Evolutionary conservation across 2,888 invertebrate species (phyloP).

Genomic region (Pyrrhosoma nymphula): DNA sequence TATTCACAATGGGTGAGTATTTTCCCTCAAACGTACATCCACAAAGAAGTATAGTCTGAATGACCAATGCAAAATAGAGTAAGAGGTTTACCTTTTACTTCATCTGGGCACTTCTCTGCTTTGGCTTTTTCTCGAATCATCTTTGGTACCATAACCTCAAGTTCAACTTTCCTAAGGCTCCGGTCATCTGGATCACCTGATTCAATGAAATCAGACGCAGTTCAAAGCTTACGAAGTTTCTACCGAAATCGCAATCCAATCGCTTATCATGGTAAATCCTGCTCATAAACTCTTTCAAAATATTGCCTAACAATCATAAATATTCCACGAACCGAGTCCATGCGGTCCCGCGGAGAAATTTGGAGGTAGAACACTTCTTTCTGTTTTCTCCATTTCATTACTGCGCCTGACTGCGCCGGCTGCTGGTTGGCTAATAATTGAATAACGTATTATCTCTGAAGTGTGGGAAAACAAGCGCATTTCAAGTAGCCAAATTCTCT

Average conservation of each 20-base stretch:
- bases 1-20: no score
- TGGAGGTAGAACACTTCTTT: slow-evolving; percentile 29
- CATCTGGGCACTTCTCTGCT: slow-evolving; percentile 86
- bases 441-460: background rate
- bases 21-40: no score
- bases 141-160: slow-evolving; percentile 92
- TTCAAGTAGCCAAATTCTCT: no score
- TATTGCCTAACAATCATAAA: no score
- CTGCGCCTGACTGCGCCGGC: background rate
- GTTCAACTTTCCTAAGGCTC: slow-evolving; percentile 91
- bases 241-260: no score
- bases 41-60: no score
- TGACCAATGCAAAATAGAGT: no score
- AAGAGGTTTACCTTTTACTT: slow-evolving; percentile 82
- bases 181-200: slow-evolving; percentile 92
- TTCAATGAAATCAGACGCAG: slow-evolving; percentile 72
- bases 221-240: no score
- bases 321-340: slow-evolving; percentile 27
- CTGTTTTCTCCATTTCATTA: slow-evolving; percentile 1
- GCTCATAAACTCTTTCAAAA: no score
- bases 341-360: slow-evolving; percentile 41
- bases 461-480: background rate
- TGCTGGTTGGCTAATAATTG: background rate
- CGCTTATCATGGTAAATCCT: no score
- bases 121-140: slow-evolving; percentile 91